Evolutionary conservation across 2,797 vertebrate species (phyloP), one percentile per base, ranked within the genome.

Genomic region (Sebastes oblongus): DNA sequence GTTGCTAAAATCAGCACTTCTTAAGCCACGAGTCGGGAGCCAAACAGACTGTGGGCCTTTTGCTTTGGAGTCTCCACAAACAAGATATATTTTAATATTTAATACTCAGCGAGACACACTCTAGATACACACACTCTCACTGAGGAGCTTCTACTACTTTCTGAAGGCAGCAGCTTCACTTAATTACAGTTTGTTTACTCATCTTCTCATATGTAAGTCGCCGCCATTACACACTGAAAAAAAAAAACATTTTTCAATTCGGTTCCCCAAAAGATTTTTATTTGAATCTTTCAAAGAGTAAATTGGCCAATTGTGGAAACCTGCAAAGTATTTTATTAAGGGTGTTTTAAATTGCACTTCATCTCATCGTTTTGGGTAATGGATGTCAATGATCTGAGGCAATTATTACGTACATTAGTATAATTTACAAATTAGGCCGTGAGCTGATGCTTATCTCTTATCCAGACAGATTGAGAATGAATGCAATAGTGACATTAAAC

Each of bases 1-100:
- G 81, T 39, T 83, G 71, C 81, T 86, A 79, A 81, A 89, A 77
- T 69, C 77, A 64, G 81, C 62, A 3, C 72, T 50, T 75, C 61
- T 82, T 29, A 81, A 81, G 71, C 80, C 27, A 3, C 10, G 2
- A 65, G 36, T 50, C 32, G 2, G 56, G 29, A 85, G 29, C 36
- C 81, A 42, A 75, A 83, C 85, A 22, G 86, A 78, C 32, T 76
- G 84, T 32, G 36, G 77, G 54, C 18, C 61, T 73, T 69, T 83
- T 80, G 75, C 70, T 77, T 70, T 78, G 46, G 62, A 81, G 60
- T 69, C 62, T 59, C 62, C 13, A 62, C 46, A 27, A 65, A n/a
- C 60, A 39, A 4, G 34, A 59, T 34, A 74, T 75, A 46, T 73
- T 81, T 80, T 76, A 39, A 66, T 66, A 25, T 83, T 52, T 69